Conservation (phyloP, 30 jellyfish, hydroid and myxozoan genomes). For the Aurelia sp. region DNA sequence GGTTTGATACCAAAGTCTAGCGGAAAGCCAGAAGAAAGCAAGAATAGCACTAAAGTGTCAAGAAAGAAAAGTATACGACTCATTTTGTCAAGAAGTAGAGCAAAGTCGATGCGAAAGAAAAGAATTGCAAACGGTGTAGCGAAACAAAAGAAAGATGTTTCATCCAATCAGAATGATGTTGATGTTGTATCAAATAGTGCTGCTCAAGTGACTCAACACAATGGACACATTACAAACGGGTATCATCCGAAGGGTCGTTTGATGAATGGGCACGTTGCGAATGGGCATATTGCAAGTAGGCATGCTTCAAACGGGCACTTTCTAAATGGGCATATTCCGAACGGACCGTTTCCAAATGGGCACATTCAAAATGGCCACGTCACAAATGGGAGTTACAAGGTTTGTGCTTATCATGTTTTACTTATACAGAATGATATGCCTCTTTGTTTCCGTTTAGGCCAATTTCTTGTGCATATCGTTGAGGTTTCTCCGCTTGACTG, state of each 20-base stretch:
- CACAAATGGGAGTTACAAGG: not conserved
- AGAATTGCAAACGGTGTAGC: constrained; percentile 12
- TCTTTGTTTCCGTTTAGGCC: too few relatives aligned
- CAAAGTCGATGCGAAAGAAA: constrained; percentile 53
- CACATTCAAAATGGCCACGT: not conserved
- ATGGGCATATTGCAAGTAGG: not conserved
- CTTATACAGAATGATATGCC: too few relatives aligned
- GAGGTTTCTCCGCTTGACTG: too few relatives aligned
- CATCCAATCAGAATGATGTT: not conserved
- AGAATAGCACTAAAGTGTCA: not conserved
- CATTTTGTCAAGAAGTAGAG: constrained; percentile 61
- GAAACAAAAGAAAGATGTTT: constrained; percentile 11
- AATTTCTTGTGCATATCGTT: too few relatives aligned
- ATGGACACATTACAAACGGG: not conserved
- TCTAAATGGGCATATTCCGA: not conserved
- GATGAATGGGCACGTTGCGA: not conserved
- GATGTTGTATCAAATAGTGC: too few relatives aligned
- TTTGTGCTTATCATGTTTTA: not conserved
- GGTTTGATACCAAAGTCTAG: constrained; percentile 79
- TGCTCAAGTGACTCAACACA: too few relatives aligned
- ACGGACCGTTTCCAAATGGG: not conserved
- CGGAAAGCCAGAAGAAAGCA: constrained; percentile 27
- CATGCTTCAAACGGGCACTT: not conserved
- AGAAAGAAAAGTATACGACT: constrained; percentile 84
- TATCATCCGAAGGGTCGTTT: not conserved